Conservation (phyloP, 2,797 vertebrate genomes). For the Crenuchus spilurus region DNA sequence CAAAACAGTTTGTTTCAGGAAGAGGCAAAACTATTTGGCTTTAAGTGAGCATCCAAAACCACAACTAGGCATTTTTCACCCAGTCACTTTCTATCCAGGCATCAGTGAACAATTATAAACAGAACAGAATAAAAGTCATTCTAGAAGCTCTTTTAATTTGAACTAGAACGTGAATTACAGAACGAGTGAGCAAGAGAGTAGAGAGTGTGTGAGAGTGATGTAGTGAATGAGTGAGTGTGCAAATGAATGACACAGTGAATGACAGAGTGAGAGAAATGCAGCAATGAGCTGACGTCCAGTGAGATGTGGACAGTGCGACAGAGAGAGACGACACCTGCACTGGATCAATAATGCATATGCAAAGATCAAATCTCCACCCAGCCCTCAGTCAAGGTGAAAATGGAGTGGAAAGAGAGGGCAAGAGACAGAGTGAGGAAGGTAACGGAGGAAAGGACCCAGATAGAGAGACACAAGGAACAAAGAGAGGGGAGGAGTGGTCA, state of each 20-base stretch:
- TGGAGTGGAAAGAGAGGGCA: conserved; percentile 18
- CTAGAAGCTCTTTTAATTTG: too few relatives aligned
- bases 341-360: conserved; percentile 61
- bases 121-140: too few relatives aligned
- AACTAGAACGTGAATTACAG: too few relatives aligned
- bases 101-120: too few relatives aligned
- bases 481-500: conserved; percentile 9
- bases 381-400: conserved; percentile 60
- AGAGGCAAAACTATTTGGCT: too few relatives aligned
- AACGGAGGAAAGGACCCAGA: background rate
- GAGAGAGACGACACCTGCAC: conserved; percentile 64
- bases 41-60: too few relatives aligned
- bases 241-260: background rate
- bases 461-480: conserved; percentile 12
- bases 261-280: background rate
- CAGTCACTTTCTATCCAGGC: too few relatives aligned
- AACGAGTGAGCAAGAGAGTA: too few relatives aligned
- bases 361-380: conserved; percentile 56
- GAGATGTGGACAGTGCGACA: conserved; percentile 43
- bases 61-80: too few relatives aligned
- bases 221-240: conserved; percentile 8
- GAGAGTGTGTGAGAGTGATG: background rate
- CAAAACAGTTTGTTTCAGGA: too few relatives aligned
- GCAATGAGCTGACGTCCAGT: background rate
- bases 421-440: background rate